Evolutionary conservation across 2,113 vertebrate species (phyloP).

Genomic region (Megalops atlanticus): DNA sequence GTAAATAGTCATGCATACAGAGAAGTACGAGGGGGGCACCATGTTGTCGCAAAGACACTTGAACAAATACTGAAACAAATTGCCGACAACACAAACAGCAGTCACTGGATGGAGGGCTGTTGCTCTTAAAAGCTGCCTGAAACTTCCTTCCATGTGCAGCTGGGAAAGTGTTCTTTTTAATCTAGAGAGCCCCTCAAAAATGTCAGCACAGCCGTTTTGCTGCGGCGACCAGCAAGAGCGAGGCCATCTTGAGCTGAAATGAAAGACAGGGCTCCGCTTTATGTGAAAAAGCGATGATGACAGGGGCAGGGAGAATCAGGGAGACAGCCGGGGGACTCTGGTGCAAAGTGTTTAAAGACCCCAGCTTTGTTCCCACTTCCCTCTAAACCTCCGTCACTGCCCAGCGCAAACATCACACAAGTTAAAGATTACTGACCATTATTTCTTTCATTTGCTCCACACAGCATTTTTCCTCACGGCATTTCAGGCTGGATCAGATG

Average conservation of each 20-base stretch:
- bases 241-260: slow-evolving; percentile 60
- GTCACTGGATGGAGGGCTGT: not conserved
- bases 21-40: no score
- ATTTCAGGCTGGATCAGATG: slow-evolving; percentile 78
- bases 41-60: not conserved
- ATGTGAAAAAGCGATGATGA: slow-evolving; percentile 75
- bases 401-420: slow-evolving; percentile 87
- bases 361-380: slow-evolving; percentile 69
- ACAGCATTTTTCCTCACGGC: slow-evolving; percentile 78
- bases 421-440: slow-evolving; percentile 87
- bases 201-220: slow-evolving; percentile 33
- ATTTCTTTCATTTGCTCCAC: slow-evolving; percentile 91
- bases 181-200: slow-evolving; percentile 15
- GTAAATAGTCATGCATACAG: not conserved
- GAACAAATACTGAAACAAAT: not conserved
- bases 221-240: slow-evolving; percentile 47
- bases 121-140: not conserved
- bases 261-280: slow-evolving; percentile 74
- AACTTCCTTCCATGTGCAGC: not conserved
- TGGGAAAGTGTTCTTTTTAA: not conserved
- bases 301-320: slow-evolving; percentile 85
- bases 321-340: slow-evolving; percentile 81
- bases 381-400: slow-evolving; percentile 76
- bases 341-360: slow-evolving; percentile 81
- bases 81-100: not conserved